These are phyloP conservation scores for Pipra filicauda DNA, from an alignment of 2,113 vertebrate genomes.

Conservation along the genomic window DNA sequence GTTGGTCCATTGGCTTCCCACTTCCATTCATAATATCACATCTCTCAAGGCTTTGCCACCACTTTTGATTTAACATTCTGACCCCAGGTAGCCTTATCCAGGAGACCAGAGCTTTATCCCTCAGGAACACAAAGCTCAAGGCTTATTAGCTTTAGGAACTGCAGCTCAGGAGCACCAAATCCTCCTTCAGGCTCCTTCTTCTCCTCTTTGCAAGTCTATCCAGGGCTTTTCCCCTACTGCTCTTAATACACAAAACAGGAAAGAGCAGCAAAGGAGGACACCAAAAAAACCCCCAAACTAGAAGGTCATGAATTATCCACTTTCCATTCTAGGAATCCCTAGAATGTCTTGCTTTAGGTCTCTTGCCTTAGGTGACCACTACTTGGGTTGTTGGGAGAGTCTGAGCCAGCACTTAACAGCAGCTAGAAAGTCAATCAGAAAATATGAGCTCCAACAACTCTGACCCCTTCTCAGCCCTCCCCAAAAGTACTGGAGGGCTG, in stretches of 20 bases:
- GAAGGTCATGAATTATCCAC: background rate
- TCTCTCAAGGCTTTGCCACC: background rate
- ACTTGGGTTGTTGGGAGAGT: background rate
- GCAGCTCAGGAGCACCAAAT: background rate
- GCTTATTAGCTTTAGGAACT: background rate
- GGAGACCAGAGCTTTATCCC: background rate
- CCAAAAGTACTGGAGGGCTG: background rate
- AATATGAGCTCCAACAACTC: background rate
- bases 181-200: background rate
- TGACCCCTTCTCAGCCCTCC: background rate
- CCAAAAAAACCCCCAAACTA: background rate
- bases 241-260: accelerated
- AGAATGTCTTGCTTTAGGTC: background rate
- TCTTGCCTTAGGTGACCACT: background rate
- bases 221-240: background rate
- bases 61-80: background rate
- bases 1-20: background rate
- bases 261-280: background rate
- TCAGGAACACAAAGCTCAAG: background rate
- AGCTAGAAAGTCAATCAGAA: background rate
- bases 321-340: background rate
- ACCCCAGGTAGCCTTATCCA: background rate
- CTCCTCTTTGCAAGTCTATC: background rate
- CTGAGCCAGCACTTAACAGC: background rate
- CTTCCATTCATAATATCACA: accelerated